Base-by-base conservation (phyloP, 1,140 invertebrate species). In the Yoshiicerus persimilis region DNA sequence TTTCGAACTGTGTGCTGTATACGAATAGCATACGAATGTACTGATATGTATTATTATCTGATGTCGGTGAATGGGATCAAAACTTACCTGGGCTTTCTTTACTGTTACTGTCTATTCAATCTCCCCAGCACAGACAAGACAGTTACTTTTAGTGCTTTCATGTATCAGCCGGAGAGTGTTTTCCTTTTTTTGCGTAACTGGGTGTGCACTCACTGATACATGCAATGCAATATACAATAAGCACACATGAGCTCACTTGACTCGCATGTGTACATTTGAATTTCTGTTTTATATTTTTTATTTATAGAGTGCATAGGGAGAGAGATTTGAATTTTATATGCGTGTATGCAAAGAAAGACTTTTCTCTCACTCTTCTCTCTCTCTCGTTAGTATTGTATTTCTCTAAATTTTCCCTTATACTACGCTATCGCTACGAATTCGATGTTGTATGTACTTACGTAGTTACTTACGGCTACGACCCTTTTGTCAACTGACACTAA, bases 141-240 rank as follows among this genome's bases (percentile, higher is more conserved):
- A 80, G 32, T 80, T 80, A 80, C 75, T 80, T 80, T 80, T 80
- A 80, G 75, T 80, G 75, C 32, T 80, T 80, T 80, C 75, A 80
- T 80, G 75, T 80, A 80, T n/a, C 34, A 16, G 25, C 3, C 13
- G 66, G 32, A 77, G 20, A 80, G 75, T 36, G 75, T 80, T 80
- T 80, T 80, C 75, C 30, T 80, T n/a, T 80, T 80, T 38, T 36
- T 80, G 75, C 75, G 75, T 80, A 80, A 80, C 75, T 80, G 75
- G 75, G 34, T 36, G 27, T 70, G 64, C 64, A 70, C 64, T 27
- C 64, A 80, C 30, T 36, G 32, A 34, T 77, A 77, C 20, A 77
- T 34, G 30, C 30, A 38, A 80, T 36, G 75, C 75, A 80, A 80
- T 80, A 80, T 80, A 80, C 75, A 80, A 80, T 80, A 80, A 80